Base-by-base conservation (phyloP, 2,113 vertebrate genomes). In the Opisthocomus hoazin region DNA sequence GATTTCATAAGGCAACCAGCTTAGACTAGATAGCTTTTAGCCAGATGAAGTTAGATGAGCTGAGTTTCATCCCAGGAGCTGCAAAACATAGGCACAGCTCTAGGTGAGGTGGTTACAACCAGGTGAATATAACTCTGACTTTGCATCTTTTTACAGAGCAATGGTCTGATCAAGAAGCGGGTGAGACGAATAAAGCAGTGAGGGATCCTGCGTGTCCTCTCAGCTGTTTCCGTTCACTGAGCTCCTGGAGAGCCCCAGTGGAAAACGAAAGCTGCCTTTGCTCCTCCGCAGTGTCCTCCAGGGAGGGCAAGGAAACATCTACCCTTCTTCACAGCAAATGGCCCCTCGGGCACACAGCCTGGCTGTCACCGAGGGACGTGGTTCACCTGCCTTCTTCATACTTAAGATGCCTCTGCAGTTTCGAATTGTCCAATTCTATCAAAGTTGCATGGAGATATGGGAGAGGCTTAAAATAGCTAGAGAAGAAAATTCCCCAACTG, bases 401-500 rank as follows among this genome's bases (percentile, higher is more conserved):
- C 30, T 83, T 74, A 34, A 85, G 70, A 53, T 73, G 46, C 19
- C 13, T 34, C 50, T 83, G 2, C 48, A 41, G 58, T 92, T 89
- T 69, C 51, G 21, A 86, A 56, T 78, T 0, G 0, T 76, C 26
- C 53, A 65, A 5, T 75, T 85, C 81, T 74, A 41, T 87, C 77
- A 57, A 75, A 50, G 54, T 64, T 70, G 46, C 48, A 26, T 45
- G n/a, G 79, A 87, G 64, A 90, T 93, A 92, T 14, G 21, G 81
- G 51, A 51, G 51, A 95, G 30, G n/a, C 54, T 87, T 95, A 89
- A 80, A 92, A 80, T 15, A 89, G 30, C 78, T 94, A 87, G 91
- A 43, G 75, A 26, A 91, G 78, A 92, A 95, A 94, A 95, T 94
- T 95, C 91, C 87, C 89, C 83, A 41, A 68, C 41, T 94, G 81